phyloP scores from a whole-genome alignment of 2,113 vertebrate genomes.

The Eupsittula cactorum region DNA sequence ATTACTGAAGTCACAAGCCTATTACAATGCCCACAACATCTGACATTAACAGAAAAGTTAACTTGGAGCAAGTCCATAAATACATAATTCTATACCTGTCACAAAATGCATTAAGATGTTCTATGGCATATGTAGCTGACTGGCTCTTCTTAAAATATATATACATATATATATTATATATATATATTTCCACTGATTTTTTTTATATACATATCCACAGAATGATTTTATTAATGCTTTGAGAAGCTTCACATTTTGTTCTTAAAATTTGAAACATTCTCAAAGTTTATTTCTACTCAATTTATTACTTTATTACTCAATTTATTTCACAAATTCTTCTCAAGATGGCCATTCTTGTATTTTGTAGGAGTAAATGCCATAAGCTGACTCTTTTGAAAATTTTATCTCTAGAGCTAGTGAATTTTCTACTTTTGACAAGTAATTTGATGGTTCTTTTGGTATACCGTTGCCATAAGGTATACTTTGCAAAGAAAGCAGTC shows the following conservation, averaged over 20 bases:
- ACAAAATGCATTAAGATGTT: neutral
- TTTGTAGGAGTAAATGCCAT: neutral
- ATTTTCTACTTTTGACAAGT: neutral
- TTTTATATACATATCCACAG: neutral
- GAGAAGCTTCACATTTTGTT: neutral
- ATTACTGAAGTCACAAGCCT: neutral
- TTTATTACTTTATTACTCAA: too few species aligned
- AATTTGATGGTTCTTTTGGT: neutral
- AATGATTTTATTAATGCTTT: neutral
- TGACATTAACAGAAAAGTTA: neutral
- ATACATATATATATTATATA: neutral
- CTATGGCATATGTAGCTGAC: fast-evolving
- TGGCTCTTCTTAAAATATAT: neutral
- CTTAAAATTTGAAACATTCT: neutral
- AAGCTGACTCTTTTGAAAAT: neutral
- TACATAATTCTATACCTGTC: neutral
- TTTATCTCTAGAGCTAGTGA: neutral
- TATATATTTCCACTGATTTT: neutral
- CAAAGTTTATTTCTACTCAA: neutral
- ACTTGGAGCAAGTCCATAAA: neutral
- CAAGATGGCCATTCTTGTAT: neutral
- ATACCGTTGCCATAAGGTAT: neutral
- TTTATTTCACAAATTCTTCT: neutral
- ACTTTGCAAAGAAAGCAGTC: neutral
- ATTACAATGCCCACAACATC: neutral